Conservation (phyloP, 2,113 vertebrate species). For the Catharus bicknelli region DNA sequence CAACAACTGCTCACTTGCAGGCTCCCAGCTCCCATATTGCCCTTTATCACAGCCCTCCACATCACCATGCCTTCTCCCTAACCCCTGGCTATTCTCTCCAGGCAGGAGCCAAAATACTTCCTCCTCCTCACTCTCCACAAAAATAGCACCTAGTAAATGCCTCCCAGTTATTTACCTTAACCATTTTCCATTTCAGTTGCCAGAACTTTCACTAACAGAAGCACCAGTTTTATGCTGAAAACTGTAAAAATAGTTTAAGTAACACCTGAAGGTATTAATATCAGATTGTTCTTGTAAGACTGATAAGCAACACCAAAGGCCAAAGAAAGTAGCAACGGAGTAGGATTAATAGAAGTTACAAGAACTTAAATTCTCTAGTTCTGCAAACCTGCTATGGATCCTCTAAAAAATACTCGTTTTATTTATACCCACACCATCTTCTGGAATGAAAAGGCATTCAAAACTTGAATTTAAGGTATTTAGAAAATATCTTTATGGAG, state of each 20-base stretch:
- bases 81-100: neutral
- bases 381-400: neutral
- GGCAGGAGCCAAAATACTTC: neutral
- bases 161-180: neutral
- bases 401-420: neutral
- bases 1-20: neutral
- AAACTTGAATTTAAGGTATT: neutral
- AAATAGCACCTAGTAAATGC: neutral
- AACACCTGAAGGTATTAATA: neutral
- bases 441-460: neutral
- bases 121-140: neutral
- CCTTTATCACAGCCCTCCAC: neutral
- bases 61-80: rapidly evolving
- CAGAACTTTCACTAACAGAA: neutral
- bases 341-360: neutral
- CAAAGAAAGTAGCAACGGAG: neutral
- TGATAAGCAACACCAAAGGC: neutral
- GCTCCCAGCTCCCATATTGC: rapidly evolving
- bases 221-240: neutral
- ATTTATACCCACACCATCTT: neutral
- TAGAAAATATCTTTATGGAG: neutral
- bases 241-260: neutral
- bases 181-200: neutral
- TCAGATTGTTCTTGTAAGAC: neutral
- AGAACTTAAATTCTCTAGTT: neutral